Conservation (phyloP, 2,113 vertebrate genomes). For the Lates calcarifer region DNA sequence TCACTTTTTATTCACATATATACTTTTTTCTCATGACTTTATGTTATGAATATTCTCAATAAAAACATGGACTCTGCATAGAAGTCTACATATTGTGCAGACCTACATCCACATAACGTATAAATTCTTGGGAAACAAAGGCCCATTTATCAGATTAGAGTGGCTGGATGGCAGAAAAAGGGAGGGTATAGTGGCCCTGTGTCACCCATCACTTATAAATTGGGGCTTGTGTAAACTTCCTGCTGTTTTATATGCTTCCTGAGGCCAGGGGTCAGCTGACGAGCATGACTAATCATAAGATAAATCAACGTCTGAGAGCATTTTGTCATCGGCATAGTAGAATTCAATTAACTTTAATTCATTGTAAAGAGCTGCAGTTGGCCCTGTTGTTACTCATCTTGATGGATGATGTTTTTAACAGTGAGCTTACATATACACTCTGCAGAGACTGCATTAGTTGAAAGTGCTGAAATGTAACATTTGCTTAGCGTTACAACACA, state of each 20-base stretch:
- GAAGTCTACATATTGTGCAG: not conserved
- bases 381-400: constrained; percentile 52
- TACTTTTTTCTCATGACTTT: constrained; percentile 3
- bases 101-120: constrained; percentile 15
- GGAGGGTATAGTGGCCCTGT: constrained; percentile 22
- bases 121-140: constrained; percentile 55
- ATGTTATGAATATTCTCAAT: constrained; percentile 8
- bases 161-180: constrained; percentile 33
- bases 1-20: constrained; percentile 13
- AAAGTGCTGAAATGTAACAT: constrained; percentile 29
- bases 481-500: constrained; percentile 23
- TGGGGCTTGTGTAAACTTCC: constrained; percentile 79
- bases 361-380: constrained; percentile 37
- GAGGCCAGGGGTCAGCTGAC: constrained; percentile 70
- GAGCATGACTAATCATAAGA: constrained; percentile 74
- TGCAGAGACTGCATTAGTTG: constrained; percentile 32
- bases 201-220: constrained; percentile 68
- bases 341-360: constrained; percentile 70
- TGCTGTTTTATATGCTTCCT: constrained; percentile 81
- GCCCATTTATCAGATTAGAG: constrained; percentile 69
- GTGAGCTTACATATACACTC: constrained; percentile 16
- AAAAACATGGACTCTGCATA: constrained; percentile 1
- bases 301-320: constrained; percentile 73
- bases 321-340: constrained; percentile 62
- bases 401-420: constrained; percentile 65